phyloP scores from a whole-genome alignment of 2,888 invertebrate genomes.

The Embidobia sp. region DNA sequence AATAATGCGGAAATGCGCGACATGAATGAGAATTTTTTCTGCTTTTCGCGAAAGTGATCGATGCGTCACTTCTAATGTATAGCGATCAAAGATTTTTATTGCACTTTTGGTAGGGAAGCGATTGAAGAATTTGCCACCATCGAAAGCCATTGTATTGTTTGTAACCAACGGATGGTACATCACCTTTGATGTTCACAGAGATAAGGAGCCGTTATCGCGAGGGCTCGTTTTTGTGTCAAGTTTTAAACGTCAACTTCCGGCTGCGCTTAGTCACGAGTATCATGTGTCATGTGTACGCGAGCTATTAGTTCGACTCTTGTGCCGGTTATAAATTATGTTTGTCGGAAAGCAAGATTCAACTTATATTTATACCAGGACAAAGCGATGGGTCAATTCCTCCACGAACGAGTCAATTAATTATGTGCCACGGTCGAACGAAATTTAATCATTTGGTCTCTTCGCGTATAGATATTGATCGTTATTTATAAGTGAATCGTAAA shows the following conservation, averaged over 20 bases:
- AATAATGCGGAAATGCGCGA: constrained; percentile 30
- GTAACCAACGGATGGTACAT: neutral
- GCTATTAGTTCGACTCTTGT: constrained; percentile 1
- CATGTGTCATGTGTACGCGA: constrained; percentile 16
- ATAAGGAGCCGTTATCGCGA: constrained; percentile 39
- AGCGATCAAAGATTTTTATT: too few relatives aligned
- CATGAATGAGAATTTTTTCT: constrained; percentile 21
- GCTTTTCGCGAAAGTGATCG: too few relatives aligned
- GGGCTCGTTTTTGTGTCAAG: constrained; percentile 36
- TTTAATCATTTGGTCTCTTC: neutral
- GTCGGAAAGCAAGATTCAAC: constrained; percentile 19
- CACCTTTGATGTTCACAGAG: constrained; percentile 11
- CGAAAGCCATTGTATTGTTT: neutral
- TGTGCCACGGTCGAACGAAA: constrained; percentile 2
- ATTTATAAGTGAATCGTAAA: constrained; percentile 26
- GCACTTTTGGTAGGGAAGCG: too few relatives aligned
- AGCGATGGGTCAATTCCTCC: too few relatives aligned
- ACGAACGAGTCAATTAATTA: constrained; percentile 16
- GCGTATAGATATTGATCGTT: constrained; percentile 15
- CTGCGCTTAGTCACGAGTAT: constrained; percentile 29
- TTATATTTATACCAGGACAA: neutral
- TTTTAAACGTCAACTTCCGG: constrained; percentile 49
- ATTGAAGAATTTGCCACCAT: too few relatives aligned
- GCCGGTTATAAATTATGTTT: constrained; percentile 12
- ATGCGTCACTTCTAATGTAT: too few relatives aligned